Base-by-base conservation (phyloP, 2,113 vertebrate species). In the Cinclus mexicanus region DNA sequence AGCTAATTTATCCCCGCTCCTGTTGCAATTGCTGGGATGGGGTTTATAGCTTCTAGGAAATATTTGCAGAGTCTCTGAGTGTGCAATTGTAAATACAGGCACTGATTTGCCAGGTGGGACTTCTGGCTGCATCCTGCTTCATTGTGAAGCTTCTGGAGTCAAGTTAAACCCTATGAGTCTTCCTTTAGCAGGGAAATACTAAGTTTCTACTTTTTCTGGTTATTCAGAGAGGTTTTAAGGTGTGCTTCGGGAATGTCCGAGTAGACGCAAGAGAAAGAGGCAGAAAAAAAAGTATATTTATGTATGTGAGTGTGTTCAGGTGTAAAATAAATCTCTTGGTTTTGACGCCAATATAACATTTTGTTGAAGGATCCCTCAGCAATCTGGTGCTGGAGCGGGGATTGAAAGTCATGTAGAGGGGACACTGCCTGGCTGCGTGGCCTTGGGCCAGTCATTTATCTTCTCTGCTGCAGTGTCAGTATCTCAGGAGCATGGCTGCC, bases 391-490 rank as follows among this genome's bases (percentile, higher is more conserved):
- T 5, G 9, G 84, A 94, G 56, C 26, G 1, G 74, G 42, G 68
- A 74, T 55, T 93, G 78, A 72, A 93, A 93, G 93, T 86, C 90
- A 92, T 16, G 25, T 59, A 82, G 60, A 86, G 74, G 70, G 39
- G 86, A 60, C 69, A 41, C 14, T 59, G 72, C 44, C 16, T 29
- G 1, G 7, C 52, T 64, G 70, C 4, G 10, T 94, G 59, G 92
- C 94, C 89, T 85, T 75, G 69, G 92, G 87, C 72, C 59, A 60
- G 46, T 72, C 91, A 24, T 87, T 88, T 70, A 11, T 59, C 77
- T 80, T 53, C 21, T 35, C n/a, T 72, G 68, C 90, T 95, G 94
- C 81, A 70, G 86, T 82, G 92, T 82, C 53, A 14, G 80, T 61
- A 14, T 72, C 77, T 89, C 53, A 39, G 64, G 72, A 89, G 60